Conservation (phyloP, 2,797 vertebrate genomes). For the Aphelocoma californica region DNA sequence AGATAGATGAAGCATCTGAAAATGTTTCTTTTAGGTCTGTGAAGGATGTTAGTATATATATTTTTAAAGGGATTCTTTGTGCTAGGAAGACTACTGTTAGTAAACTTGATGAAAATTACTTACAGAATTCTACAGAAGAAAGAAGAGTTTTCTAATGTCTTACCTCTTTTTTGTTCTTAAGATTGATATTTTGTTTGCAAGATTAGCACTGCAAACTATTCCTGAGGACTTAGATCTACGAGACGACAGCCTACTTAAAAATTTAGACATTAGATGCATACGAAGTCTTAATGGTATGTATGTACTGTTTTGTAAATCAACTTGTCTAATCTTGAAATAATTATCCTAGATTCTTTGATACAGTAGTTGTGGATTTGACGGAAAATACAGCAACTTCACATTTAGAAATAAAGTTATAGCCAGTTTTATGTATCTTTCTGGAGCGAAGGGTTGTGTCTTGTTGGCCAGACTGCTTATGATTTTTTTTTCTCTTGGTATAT, state of each 20-base stretch:
- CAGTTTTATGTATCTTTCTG: not conserved
- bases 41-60: not conserved
- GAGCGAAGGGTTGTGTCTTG: not conserved
- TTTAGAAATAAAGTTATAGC: not conserved
- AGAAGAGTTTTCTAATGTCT: not conserved
- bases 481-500: not conserved
- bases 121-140: not conserved
- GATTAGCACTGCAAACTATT: conserved; percentile 84
- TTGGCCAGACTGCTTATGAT: not conserved
- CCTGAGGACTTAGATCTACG: conserved; percentile 86
- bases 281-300: conserved; percentile 88
- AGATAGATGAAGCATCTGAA: not conserved
- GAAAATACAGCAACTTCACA: not conserved
- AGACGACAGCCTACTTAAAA: conserved; percentile 84
- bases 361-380: not conserved
- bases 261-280: conserved; percentile 86
- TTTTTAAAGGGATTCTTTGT: not conserved
- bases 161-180: conserved; percentile 55
- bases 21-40: not conserved
- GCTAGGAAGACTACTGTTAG: not conserved
- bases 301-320: not conserved
- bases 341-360: not conserved
- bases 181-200: conserved; percentile 91
- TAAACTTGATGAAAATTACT: not conserved
- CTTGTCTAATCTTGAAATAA: not conserved